Evolutionary conservation across 37 sponge, comb jelly and placozoan genomes (phyloP).

Genomic region (Geodia barretti): DNA sequence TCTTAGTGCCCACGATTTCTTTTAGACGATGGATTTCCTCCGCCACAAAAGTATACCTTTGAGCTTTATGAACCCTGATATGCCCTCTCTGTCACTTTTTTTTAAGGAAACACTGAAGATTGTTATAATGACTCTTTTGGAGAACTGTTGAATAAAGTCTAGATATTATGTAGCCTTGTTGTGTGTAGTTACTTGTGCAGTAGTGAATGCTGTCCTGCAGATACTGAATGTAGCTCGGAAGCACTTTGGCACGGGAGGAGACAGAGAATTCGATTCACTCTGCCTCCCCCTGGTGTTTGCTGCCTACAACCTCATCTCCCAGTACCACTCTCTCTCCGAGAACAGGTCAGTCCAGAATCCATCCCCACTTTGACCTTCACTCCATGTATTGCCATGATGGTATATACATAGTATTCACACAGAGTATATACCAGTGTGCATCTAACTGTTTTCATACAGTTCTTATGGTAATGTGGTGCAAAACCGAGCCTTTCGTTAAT

Average conservation of each 20-base stretch:
- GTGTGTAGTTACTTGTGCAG: not conserved
- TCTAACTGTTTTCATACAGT: too few relatives aligned
- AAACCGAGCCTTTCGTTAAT: too few relatives aligned
- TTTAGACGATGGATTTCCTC: not conserved
- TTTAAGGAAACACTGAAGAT: too few relatives aligned
- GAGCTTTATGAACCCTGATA: too few relatives aligned
- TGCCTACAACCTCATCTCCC: constrained; percentile 74
- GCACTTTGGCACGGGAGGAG: constrained; percentile 87
- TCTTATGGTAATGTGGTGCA: too few relatives aligned
- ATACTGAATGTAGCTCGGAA: constrained; percentile 86
- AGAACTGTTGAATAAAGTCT: too few relatives aligned
- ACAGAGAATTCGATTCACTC: constrained; percentile 73
- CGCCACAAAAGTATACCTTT: too few relatives aligned
- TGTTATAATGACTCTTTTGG: too few relatives aligned
- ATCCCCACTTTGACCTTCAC: too few relatives aligned
- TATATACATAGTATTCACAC: not conserved
- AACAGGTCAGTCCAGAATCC: constrained; percentile 56
- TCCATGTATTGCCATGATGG: not conserved
- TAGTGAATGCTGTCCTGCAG: constrained; percentile 35
- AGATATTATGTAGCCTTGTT: not conserved
- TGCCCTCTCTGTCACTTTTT: not conserved
- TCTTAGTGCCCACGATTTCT: not conserved
- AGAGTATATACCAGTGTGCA: too few relatives aligned
- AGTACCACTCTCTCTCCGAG: constrained; percentile 67
- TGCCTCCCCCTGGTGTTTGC: constrained; percentile 92